A percentile compares a stretch with the other conserved stretches of the same genome.
These are phyloP conservation scores for Phoxinus dragarum DNA, from an alignment of 2,797 vertebrate genomes.

Conservation along the genomic window DNA sequence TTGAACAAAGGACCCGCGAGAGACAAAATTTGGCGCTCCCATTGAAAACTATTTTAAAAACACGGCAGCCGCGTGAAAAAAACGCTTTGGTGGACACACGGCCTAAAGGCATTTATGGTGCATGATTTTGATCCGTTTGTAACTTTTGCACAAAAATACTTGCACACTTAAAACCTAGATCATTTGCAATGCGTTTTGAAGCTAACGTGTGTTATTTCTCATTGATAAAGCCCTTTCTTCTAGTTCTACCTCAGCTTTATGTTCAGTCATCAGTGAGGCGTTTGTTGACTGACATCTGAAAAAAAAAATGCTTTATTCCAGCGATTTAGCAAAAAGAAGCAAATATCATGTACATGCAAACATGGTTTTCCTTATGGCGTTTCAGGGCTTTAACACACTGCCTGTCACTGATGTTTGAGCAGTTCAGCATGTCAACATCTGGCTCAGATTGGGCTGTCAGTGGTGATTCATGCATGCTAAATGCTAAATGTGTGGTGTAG, in stretches of 20 bases:
- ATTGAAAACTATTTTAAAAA: too few relatives aligned
- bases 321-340: not conserved
- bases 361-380: not conserved
- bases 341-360: not conserved
- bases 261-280: not conserved
- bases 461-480: too few relatives aligned
- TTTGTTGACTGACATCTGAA: too few relatives aligned
- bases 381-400: not conserved
- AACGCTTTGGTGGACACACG: too few relatives aligned
- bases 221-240: not conserved
- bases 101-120: not conserved
- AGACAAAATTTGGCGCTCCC: too few relatives aligned
- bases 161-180: not conserved
- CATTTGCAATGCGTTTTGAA: too few relatives aligned
- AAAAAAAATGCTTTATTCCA: not conserved
- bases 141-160: not conserved
- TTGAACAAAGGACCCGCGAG: too few relatives aligned
- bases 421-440: too few relatives aligned
- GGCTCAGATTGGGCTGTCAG: too few relatives aligned
- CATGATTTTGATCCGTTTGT: not conserved
- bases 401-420: too few relatives aligned
- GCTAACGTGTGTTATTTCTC: not conserved
- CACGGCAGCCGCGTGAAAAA: too few relatives aligned
- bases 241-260: not conserved
- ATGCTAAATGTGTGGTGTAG: too few relatives aligned